Conservation (phyloP, 2,888 invertebrate species). For the Malthinus seriepunctatus region DNA sequence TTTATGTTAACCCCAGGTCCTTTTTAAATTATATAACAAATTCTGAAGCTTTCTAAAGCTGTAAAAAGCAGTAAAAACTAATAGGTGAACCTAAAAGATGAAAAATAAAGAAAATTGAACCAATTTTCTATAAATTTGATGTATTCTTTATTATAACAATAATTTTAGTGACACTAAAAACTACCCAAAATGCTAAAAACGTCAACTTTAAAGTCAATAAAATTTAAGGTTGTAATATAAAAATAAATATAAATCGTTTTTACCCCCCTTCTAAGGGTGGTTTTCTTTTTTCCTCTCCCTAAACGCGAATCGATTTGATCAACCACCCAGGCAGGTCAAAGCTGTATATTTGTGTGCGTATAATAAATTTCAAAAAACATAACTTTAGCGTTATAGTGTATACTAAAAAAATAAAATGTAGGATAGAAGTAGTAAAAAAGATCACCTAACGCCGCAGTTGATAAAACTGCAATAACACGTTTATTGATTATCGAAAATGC, state of each 20-base stretch:
- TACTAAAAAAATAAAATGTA: slow-evolving; percentile 17
- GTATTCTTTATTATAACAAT: too few species aligned
- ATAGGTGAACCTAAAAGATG: too few species aligned
- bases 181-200: not conserved
- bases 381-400: slow-evolving; percentile 22
- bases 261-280: too few species aligned
- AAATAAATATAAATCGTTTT: not conserved
- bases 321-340: slow-evolving; percentile 4
- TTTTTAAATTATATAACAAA: too few species aligned
- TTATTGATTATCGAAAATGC: slow-evolving; percentile 1
- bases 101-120: too few species aligned
- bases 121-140: too few species aligned
- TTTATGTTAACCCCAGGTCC: too few species aligned
- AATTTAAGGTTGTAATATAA: slow-evolving; percentile 3
- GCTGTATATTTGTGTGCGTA: slow-evolving; percentile 20
- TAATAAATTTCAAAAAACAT: slow-evolving; percentile 24
- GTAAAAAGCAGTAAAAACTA: too few species aligned
- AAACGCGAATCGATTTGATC: slow-evolving; percentile 1
- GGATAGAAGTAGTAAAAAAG: slow-evolving; percentile 16
- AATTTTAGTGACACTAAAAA: too few species aligned
- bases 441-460: slow-evolving; percentile 18
- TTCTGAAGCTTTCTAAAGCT: too few species aligned
- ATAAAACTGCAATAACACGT: slow-evolving; percentile 22
- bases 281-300: not conserved
- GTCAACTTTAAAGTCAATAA: not conserved